phyloP scores from a whole-genome alignment of 2,113 vertebrate genomes.

The Fregata magnificens region DNA sequence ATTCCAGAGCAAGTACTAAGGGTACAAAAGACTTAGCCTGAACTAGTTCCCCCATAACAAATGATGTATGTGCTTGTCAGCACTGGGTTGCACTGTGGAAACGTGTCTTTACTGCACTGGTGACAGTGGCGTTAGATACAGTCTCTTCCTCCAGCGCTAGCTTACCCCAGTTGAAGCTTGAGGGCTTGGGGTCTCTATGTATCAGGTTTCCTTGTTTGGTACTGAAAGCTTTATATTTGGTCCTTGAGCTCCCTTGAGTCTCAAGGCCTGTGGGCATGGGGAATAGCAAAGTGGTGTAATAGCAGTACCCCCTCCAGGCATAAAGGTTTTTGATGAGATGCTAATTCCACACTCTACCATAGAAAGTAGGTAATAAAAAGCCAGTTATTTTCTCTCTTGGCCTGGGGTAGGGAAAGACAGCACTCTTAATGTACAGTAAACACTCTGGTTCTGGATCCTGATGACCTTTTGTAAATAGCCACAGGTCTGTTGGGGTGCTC shows the following conservation, averaged over 20 bases:
- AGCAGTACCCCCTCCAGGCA: not conserved
- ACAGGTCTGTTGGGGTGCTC: not conserved
- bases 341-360: not conserved
- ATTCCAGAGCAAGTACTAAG: not conserved
- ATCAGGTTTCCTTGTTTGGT: not conserved
- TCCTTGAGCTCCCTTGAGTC: not conserved
- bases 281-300: not conserved
- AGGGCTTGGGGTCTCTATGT: not conserved
- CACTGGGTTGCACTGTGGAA: not conserved
- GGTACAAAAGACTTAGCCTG: not conserved
- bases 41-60: not conserved
- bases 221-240: not conserved
- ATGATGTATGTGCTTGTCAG: not conserved
- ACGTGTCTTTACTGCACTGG: not conserved
- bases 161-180: not conserved
- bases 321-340: not conserved
- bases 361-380: not conserved
- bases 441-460: not conserved
- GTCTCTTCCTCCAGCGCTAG: not conserved
- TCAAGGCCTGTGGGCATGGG: not conserved
- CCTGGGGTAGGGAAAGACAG: not conserved
- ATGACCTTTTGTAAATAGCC: not conserved
- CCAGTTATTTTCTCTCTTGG: not conserved
- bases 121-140: not conserved
- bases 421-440: not conserved